Conservation (phyloP, 2,113 vertebrate species). For the Piliocolobus tephrosceles region DNA sequence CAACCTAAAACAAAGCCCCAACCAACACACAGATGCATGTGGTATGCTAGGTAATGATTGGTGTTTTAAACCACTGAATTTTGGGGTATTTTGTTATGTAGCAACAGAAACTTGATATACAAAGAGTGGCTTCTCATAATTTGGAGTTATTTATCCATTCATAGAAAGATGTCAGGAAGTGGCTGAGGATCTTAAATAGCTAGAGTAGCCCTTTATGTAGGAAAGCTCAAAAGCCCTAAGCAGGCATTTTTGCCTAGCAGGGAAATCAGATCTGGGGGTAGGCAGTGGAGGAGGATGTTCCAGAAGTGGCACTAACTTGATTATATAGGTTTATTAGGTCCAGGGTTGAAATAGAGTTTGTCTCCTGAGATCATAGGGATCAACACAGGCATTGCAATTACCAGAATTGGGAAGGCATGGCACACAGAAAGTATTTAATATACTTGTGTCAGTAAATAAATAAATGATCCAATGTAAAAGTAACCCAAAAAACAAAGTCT, state of each 20-base stretch:
- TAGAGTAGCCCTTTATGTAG: neutral
- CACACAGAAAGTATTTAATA: neutral
- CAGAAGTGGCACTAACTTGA: neutral
- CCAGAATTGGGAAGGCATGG: neutral
- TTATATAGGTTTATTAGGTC: neutral
- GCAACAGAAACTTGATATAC: neutral
- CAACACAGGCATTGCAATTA: neutral
- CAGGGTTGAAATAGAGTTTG: neutral
- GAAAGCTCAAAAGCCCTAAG: neutral
- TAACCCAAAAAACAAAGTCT: neutral
- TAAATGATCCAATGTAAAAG: neutral
- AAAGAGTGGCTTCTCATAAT: neutral
- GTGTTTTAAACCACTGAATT: neutral
- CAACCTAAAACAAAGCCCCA: conserved; percentile 1
- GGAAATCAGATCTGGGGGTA: neutral
- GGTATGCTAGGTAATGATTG: neutral
- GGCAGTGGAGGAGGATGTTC: neutral
- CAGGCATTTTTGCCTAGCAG: neutral
- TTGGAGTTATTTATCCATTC: neutral
- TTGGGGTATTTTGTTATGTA: neutral
- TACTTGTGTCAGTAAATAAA: conserved; percentile 19
- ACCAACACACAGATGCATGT: neutral
- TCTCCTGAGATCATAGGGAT: neutral
- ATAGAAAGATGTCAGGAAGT: neutral
- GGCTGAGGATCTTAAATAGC: neutral